These are phyloP conservation scores for Entomyzon cyanotis DNA, from an alignment of 2,113 vertebrate species.

Conservation along the genomic window DNA sequence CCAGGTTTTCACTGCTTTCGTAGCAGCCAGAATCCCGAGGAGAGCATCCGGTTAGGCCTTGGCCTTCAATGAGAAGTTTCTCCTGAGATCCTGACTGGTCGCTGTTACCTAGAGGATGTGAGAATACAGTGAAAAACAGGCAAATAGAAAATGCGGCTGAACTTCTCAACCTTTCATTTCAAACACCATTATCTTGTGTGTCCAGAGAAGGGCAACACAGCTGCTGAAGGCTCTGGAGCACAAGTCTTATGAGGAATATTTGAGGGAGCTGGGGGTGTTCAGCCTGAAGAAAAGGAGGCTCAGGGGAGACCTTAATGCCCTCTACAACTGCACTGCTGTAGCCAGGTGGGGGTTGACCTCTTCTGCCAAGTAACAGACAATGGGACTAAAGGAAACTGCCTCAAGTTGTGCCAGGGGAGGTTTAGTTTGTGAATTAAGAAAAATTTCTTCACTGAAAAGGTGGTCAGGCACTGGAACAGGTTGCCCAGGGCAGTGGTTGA, in stretches of 20 bases:
- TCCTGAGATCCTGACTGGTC: conserved; percentile 95
- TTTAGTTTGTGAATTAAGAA: neutral
- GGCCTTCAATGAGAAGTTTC: conserved; percentile 89
- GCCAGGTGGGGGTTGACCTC: accelerated
- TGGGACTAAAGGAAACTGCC: neutral
- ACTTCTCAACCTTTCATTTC: neutral
- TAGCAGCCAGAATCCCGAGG: conserved; percentile 98
- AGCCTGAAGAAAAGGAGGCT: neutral
- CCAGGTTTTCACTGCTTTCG: conserved; percentile 95
- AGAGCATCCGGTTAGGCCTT: conserved; percentile 84
- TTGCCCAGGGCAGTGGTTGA: neutral
- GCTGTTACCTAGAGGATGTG: conserved; percentile 85
- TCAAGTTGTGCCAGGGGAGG: neutral
- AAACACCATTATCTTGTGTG: neutral
- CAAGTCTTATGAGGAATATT: neutral
- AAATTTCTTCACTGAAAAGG: neutral
- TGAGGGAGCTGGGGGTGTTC: neutral
- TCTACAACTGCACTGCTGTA: neutral
- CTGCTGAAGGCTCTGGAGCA: neutral
- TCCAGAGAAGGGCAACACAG: neutral
- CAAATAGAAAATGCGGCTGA: neutral
- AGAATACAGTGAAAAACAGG: neutral
- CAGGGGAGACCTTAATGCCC: neutral
- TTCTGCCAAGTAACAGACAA: neutral
- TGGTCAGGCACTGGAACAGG: neutral